Evolutionary conservation across 2,888 invertebrate genomes (phyloP).

Genomic region (Mechanitis messenoides): DNA sequence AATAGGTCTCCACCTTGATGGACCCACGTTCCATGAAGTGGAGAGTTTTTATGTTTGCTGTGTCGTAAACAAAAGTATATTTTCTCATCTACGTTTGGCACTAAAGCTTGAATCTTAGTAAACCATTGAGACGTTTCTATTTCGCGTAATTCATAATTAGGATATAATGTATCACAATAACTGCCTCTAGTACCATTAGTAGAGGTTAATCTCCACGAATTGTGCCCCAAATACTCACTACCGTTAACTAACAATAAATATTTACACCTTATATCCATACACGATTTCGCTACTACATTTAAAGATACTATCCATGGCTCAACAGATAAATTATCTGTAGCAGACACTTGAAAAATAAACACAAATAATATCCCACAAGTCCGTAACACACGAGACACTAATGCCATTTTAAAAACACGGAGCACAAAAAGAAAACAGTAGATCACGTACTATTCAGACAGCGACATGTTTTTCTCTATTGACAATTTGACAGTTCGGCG

Average conservation of each 20-base stretch:
- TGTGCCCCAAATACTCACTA: slow-evolving; percentile 62
- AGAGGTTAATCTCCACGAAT: slow-evolving; percentile 64
- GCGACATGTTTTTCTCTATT: slow-evolving; percentile 60
- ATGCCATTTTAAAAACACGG: slow-evolving; percentile 54
- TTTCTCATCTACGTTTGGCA: slow-evolving; percentile 47
- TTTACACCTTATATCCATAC: slow-evolving; percentile 53
- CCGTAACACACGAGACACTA: slow-evolving; percentile 56
- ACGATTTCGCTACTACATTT: slow-evolving; percentile 35
- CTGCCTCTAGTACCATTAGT: slow-evolving; percentile 46
- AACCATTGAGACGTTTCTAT: slow-evolving; percentile 49
- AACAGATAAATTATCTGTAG: slow-evolving; percentile 19
- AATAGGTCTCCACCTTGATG: slow-evolving; percentile 70
- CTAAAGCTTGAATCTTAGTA: slow-evolving; percentile 46
- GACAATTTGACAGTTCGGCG: slow-evolving; percentile 69
- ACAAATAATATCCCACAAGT: slow-evolving; percentile 67
- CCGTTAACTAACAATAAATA: slow-evolving; percentile 64
- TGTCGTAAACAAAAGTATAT: slow-evolving; percentile 58
- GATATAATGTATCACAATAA: slow-evolving; percentile 53
- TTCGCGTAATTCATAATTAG: slow-evolving; percentile 62
- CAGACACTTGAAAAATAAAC: slow-evolving; percentile 46
- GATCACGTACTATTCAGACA: slow-evolving; percentile 37
- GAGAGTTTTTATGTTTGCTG: slow-evolving; percentile 41
- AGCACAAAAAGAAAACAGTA: slow-evolving; percentile 48
- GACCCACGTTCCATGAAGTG: slow-evolving; percentile 61
- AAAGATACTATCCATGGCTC: slow-evolving; percentile 37